Percentiles rank a stretch among this genome's conserved stretches.
These are phyloP conservation scores for Darwinula stevensoni DNA, from an alignment of 2,888 invertebrate genomes.

Conservation along the genomic window DNA sequence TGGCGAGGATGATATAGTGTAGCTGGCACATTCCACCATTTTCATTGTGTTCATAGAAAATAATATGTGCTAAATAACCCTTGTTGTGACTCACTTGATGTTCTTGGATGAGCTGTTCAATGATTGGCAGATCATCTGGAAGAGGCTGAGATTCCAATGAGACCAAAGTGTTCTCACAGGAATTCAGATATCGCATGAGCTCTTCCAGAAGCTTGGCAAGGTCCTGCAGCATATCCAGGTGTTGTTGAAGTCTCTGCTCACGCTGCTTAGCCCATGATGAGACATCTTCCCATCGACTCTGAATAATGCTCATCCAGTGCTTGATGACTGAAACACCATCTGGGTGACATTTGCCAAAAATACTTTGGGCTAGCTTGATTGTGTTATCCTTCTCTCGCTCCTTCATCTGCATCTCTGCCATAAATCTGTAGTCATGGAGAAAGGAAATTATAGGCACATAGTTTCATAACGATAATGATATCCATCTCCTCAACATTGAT, in stretches of 20 bases:
- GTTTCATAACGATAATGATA: too few relatives aligned
- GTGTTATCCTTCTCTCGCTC: conserved; percentile 62
- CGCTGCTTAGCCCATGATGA: conserved; percentile 56
- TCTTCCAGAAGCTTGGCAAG: conserved; percentile 71
- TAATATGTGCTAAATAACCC: too few relatives aligned
- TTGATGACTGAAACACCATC: conserved; percentile 92
- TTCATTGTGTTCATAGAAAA: too few relatives aligned
- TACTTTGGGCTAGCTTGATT: conserved; percentile 53
- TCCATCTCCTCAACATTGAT: too few relatives aligned
- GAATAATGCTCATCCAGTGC: conserved; percentile 91
- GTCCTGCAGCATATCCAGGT: conserved; percentile 44
- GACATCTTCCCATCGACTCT: conserved; percentile 84
- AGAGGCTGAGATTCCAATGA: conserved; percentile 58
- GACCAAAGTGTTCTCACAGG: conserved; percentile 49
- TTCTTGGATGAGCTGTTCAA: conserved; percentile 65
- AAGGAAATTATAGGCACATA: conserved; percentile 1
- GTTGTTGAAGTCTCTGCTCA: conserved; percentile 49
- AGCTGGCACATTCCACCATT: too few relatives aligned
- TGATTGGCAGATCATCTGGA: conserved; percentile 57
- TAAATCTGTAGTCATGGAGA: conserved; percentile 25
- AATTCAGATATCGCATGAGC: conserved; percentile 58
- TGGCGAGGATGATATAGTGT: too few relatives aligned
- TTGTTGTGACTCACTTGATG: conserved; percentile 33
- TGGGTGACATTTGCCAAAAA: conserved; percentile 77
- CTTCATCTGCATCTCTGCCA: conserved; percentile 49